Evolutionary conservation across 2,113 vertebrate genomes (phyloP).

Genomic region (Larimichthys polyactis): DNA sequence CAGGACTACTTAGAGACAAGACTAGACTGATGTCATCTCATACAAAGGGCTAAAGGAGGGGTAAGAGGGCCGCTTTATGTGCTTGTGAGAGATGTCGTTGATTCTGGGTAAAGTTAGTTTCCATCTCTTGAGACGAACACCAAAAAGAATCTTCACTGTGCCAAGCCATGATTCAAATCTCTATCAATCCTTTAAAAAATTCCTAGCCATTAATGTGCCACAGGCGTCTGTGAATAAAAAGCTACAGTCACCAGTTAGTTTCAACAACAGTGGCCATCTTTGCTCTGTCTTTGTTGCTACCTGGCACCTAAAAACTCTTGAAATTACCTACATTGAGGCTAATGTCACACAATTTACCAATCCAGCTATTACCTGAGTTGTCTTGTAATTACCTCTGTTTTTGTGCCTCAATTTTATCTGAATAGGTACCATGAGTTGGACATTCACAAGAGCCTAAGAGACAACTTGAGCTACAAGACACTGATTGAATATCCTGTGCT

Average conservation of each 20-base stretch:
- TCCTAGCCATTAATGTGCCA: conserved; percentile 9
- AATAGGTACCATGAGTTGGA: conserved; percentile 92
- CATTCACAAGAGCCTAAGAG: conserved; percentile 86
- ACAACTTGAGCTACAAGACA: conserved; percentile 91
- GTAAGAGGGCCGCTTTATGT: conserved; percentile 7
- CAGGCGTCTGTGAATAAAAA: conserved; percentile 29
- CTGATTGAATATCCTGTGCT: conserved; percentile 94
- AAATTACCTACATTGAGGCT: neutral
- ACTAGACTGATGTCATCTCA: conserved; percentile 66
- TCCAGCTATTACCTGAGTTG: neutral
- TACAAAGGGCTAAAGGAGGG: conserved; percentile 33
- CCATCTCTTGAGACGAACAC: conserved; percentile 46
- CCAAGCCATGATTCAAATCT: conserved; percentile 55
- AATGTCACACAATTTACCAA: neutral
- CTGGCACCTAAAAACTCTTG: neutral
- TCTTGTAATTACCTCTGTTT: conserved; percentile 5
- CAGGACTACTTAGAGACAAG: conserved; percentile 59
- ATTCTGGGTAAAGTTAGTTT: conserved; percentile 60
- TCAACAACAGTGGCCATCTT: neutral
- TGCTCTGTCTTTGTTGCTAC: conserved; percentile 1
- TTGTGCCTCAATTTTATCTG: conserved; percentile 50
- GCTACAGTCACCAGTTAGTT: conserved; percentile 1
- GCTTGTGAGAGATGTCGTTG: conserved; percentile 48
- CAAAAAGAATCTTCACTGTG: conserved; percentile 7
- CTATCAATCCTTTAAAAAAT: conserved; percentile 45